Base-by-base conservation (phyloP, 2,888 invertebrate genomes). In the Imbricaverruca yamaguchii region DNA sequence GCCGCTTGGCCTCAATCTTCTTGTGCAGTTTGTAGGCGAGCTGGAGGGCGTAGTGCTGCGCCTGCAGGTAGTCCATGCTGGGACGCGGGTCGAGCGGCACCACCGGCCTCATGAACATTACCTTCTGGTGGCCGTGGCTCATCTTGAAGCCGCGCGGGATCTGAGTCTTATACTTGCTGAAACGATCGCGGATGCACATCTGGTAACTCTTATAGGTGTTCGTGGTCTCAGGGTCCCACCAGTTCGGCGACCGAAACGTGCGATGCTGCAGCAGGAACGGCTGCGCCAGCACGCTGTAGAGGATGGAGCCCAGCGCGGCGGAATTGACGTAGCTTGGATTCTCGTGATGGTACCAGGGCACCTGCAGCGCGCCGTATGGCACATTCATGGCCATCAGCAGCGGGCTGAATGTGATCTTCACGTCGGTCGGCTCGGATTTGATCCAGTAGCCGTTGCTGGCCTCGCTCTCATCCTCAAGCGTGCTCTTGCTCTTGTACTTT, bases 1-100 rank as follows among this genome's bases (percentile, higher is more conserved):
- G 15, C 12, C n/a, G 10, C 23, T 59, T 56, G 23, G 79, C 79
- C 57, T 79, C 79, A 57, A 79, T 57, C 15, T 11, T 11, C 25
- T 79, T 79, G 56, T 79, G 79, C 25, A 79, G 57, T 57, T 79
- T 79, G 57, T 79, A 79, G 79, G 79, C 79, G 57, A 79, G 56
- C 79, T 79, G 56, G 13, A 79, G 57, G 18, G 79, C 79, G 57
- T 23, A 79, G 57, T 79, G 79, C 25, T 79, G 57, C 57, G 79
- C 79, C 57, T 79, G 79, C 79, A 79, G 57, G 57, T 79, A 79
- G 57, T 79, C 79, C 57, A 79, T 79, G 25, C 23, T 23, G 15
- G 57, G 79, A 21, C 57, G 11, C n/a, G 79, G 79, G 57, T 79
- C 57, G 23, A 79, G 79, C 3, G 15, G 23, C 79, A 79, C 79